Percentiles rank a stretch among this genome's conserved stretches.
These are phyloP conservation scores for Steinernema scapterisci DNA, from an alignment of 2,888 invertebrate species.

Conservation along the genomic window DNA sequence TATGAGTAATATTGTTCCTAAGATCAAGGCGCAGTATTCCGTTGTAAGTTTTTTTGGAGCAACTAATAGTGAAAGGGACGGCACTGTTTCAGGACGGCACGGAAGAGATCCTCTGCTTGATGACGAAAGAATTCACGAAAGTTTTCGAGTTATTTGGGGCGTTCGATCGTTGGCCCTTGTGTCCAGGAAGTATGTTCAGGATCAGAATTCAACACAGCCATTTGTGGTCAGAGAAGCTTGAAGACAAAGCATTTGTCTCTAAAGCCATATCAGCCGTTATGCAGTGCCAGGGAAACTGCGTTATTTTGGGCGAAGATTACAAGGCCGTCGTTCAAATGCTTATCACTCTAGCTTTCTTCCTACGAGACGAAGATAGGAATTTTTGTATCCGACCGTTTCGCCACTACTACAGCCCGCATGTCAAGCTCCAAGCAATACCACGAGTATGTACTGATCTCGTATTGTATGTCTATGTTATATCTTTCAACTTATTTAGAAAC, in stretches of 20 bases:
- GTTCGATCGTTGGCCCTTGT: slow-evolving; percentile 43
- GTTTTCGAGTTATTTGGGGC: slow-evolving; percentile 43
- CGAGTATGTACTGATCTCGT: slow-evolving; percentile 40
- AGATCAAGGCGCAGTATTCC: slow-evolving; percentile 50
- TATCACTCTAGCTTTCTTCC: slow-evolving; percentile 56
- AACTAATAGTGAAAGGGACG: slow-evolving; percentile 34
- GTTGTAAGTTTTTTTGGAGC: slow-evolving; percentile 41
- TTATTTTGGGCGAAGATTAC: slow-evolving; percentile 56
- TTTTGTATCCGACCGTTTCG: slow-evolving; percentile 53
- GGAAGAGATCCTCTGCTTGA: slow-evolving; percentile 44
- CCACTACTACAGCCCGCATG: slow-evolving; percentile 57
- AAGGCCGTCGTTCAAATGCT: slow-evolving; percentile 53
- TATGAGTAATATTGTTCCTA: slow-evolving; percentile 50
- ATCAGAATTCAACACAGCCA: slow-evolving; percentile 6
- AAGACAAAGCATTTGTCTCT: slow-evolving; percentile 42
- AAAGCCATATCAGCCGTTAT: slow-evolving; percentile 56
- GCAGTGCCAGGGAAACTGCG: slow-evolving; percentile 58
- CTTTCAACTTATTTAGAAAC: slow-evolving; percentile 41
- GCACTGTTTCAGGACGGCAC: slow-evolving; percentile 40
- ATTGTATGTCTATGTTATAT: background rate
- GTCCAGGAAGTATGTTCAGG: slow-evolving; percentile 1
- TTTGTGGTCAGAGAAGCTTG: slow-evolving; percentile 12
- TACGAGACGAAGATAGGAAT: slow-evolving; percentile 51
- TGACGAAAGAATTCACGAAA: slow-evolving; percentile 43
- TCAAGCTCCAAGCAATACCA: slow-evolving; percentile 57